phyloP scores from a whole-genome alignment of 2,888 invertebrate species.

The Drosophila mayaguana region DNA sequence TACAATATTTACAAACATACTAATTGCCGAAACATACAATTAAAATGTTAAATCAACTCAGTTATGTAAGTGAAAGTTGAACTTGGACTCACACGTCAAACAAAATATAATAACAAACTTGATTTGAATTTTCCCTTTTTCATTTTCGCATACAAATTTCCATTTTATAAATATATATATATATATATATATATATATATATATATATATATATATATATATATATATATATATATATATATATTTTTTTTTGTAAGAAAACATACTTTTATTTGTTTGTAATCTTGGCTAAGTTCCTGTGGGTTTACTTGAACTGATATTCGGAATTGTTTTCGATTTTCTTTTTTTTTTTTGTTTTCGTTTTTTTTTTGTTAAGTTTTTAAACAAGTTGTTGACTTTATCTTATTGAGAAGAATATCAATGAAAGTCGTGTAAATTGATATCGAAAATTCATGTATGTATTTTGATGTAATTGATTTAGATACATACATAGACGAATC shows the following conservation, averaged over 20 bases:
- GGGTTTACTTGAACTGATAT: constrained; percentile 32
- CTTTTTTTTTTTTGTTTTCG: neutral
- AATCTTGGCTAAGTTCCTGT: constrained; percentile 30
- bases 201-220: no score
- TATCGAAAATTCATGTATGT: constrained; percentile 58
- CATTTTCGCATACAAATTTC: constrained; percentile 5
- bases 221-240: no score
- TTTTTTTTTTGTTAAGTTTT: neutral
- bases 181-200: no score
- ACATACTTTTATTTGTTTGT: constrained; percentile 5
- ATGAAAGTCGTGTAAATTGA: constrained; percentile 59
- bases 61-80: constrained; percentile 48
- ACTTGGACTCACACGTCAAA: constrained; percentile 54
- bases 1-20: constrained; percentile 73
- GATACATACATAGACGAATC: constrained; percentile 16
- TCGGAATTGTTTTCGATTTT: constrained; percentile 12
- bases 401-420: constrained; percentile 42
- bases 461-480: constrained; percentile 20
- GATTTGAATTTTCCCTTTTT: constrained; percentile 21
- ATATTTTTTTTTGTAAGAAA: neutral
- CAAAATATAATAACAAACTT: constrained; percentile 38
- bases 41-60: constrained; percentile 31
- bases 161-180: no score
- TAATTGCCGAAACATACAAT: constrained; percentile 62
- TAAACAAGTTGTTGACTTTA: constrained; percentile 28